phyloP scores from a whole-genome alignment of 2,113 vertebrate species.

The Deroptyus accipitrinus region DNA sequence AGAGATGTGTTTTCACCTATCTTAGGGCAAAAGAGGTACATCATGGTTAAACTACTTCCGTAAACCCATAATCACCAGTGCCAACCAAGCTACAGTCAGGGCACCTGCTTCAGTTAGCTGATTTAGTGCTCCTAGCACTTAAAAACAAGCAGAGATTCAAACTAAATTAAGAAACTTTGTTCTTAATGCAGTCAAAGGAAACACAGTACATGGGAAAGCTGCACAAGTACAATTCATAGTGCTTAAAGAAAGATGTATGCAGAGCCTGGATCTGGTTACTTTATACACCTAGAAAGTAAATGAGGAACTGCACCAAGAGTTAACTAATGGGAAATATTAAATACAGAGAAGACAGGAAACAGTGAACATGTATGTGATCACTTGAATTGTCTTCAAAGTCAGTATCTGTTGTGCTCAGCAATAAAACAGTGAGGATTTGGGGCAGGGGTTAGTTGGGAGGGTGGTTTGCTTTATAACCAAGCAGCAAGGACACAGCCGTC shows the following conservation, averaged over 20 bases:
- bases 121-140: neutral
- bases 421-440: neutral
- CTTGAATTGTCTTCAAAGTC: neutral
- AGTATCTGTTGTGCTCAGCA: neutral
- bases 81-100: neutral
- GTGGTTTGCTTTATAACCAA: neutral
- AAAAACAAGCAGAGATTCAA: neutral
- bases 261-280: neutral
- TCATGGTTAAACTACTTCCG: neutral
- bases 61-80: neutral
- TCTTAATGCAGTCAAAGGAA: neutral
- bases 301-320: neutral
- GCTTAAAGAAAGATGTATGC: neutral
- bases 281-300: neutral
- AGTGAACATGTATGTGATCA: neutral
- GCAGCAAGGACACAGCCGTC: neutral
- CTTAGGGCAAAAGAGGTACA: neutral
- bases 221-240: neutral
- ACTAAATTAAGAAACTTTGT: neutral
- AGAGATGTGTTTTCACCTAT: neutral
- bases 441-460: neutral
- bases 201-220: neutral
- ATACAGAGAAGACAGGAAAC: neutral
- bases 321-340: neutral
- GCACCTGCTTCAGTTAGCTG: neutral